A percentile compares a stretch with the other conserved stretches of the same genome.
Evolutionary conservation across 2,113 vertebrate species (phyloP).

Genomic region (Ursus arctos): DNA sequence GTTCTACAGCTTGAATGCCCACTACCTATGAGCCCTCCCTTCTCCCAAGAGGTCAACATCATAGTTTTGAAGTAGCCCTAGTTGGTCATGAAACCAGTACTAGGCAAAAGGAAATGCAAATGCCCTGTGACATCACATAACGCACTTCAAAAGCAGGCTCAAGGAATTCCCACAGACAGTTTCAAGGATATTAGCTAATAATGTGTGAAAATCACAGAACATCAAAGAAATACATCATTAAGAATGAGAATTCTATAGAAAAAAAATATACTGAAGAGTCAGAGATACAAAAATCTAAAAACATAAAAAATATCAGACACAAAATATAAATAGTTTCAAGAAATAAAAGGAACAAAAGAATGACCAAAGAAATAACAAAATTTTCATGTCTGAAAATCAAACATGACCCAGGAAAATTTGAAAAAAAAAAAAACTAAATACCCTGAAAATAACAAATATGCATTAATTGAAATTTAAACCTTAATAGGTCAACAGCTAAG

Average conservation of each 20-base stretch:
- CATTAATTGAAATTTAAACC: not conserved
- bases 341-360: not conserved
- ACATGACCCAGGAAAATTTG: not conserved
- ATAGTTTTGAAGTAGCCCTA: not conserved
- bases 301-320: not conserved
- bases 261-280: not conserved
- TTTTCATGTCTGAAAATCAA: not conserved
- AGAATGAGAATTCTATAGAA: not conserved
- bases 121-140: not conserved
- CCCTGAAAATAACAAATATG: not conserved
- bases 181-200: not conserved
- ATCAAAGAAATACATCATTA: not conserved
- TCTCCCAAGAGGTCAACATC: not conserved
- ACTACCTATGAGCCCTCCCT: not conserved
- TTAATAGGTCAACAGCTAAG: not conserved
- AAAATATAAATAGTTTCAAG: not conserved
- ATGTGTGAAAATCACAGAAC: not conserved
- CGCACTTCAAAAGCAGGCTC: not conserved
- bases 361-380: not conserved
- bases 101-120: not conserved
- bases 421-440: constrained; percentile 1
- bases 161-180: not conserved
- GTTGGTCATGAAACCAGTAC: not conserved
- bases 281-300: not conserved
- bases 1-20: not conserved